Conservation (phyloP, 2,797 vertebrate species). For the Pteropus rufus region DNA sequence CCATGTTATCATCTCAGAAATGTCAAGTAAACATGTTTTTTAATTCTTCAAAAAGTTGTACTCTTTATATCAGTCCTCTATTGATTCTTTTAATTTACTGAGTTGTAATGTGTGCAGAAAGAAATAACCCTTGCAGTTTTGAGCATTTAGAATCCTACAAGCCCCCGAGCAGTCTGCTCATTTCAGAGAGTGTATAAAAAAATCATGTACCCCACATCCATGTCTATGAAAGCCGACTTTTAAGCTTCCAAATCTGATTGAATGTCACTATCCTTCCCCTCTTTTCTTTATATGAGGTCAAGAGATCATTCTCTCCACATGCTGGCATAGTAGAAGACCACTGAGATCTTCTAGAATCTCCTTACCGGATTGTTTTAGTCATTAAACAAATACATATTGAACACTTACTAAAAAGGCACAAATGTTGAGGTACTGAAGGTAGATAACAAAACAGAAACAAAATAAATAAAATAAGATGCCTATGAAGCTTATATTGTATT, state of each 20-base stretch:
- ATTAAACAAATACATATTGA: not conserved
- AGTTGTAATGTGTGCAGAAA: not conserved
- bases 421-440: not conserved
- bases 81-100: not conserved
- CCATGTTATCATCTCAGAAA: not conserved
- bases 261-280: not conserved
- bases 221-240: not conserved
- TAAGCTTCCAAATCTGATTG: not conserved
- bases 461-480: not conserved
- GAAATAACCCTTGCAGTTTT: not conserved
- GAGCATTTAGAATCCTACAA: not conserved
- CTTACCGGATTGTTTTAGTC: not conserved
- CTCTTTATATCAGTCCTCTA: not conserved
- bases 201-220: not conserved
- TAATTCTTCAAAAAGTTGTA: not conserved
- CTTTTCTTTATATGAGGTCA: not conserved
- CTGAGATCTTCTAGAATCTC: not conserved
- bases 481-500: not conserved
- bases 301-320: not conserved
- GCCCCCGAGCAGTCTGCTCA: not conserved
- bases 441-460: not conserved
- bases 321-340: not conserved
- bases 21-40: not conserved
- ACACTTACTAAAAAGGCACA: not conserved
- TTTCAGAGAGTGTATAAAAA: not conserved